These are phyloP conservation scores for Bombus pascuorum DNA, from an alignment of 1,140 invertebrate species.

Conservation along the genomic window DNA sequence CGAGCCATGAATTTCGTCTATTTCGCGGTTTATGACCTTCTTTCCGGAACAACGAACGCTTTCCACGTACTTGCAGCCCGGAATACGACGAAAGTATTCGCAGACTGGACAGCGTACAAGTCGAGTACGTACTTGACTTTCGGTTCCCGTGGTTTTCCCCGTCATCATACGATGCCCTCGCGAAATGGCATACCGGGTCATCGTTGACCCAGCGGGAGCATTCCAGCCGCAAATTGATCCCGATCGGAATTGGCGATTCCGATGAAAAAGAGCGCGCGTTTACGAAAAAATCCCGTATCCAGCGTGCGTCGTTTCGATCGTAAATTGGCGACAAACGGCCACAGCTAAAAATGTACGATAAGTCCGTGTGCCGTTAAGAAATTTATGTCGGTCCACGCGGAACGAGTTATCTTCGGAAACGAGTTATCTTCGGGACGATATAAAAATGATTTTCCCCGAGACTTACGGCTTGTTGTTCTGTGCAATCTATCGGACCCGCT, in stretches of 20 bases:
- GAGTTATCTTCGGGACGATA: conserved; percentile 14
- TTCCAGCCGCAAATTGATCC: conserved; percentile 11
- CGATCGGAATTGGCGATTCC: conserved; percentile 4
- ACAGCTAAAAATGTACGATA: conserved; percentile 25
- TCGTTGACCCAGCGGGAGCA: background rate
- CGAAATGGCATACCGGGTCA: background rate
- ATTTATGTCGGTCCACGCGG: conserved; percentile 9
- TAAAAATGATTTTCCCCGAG: conserved; percentile 5
- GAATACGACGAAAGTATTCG: conserved; percentile 34
- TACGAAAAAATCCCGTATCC: conserved; percentile 11
- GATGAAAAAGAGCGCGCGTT: conserved; percentile 8
- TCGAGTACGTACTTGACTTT: conserved; percentile 18
- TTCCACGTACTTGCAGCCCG: conserved; percentile 41
- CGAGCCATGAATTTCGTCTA: conserved; percentile 62
- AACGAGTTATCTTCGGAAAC: conserved; percentile 2
- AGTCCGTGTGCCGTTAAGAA: conserved; percentile 15
- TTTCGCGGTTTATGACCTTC: conserved; percentile 57
- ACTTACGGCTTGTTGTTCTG: conserved; percentile 8
- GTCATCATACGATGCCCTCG: conserved; percentile 3
- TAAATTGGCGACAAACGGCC: conserved; percentile 21
- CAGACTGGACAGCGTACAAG: conserved; percentile 2
- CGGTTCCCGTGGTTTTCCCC: background rate
- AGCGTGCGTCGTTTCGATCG: background rate
- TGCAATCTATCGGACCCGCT: background rate
- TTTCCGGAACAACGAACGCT: conserved; percentile 55